These are phyloP conservation scores for Falco punctatus DNA, from an alignment of 2,113 vertebrate species.

Conservation along the genomic window DNA sequence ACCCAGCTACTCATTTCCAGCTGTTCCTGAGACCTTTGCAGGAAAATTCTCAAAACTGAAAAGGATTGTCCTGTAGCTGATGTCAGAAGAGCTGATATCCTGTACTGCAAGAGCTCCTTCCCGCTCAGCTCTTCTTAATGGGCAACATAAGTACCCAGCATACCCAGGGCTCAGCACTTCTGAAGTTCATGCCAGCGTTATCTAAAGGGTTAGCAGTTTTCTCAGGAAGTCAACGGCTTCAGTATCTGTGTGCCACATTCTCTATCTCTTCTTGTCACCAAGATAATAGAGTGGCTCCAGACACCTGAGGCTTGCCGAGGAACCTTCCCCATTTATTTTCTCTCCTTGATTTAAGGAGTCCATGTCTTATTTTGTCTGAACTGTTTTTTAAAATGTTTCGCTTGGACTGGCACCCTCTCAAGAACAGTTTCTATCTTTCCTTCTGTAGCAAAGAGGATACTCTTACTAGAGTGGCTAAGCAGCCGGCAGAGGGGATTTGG, in stretches of 20 bases:
- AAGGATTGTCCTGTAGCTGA: not conserved
- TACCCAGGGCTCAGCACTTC: not conserved
- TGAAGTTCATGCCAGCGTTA: not conserved
- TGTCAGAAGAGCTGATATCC: not conserved
- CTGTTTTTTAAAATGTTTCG: not conserved
- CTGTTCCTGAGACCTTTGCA: not conserved
- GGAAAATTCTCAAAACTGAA: not conserved
- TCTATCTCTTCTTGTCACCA: not conserved
- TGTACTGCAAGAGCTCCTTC: not conserved
- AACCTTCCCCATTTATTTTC: not conserved
- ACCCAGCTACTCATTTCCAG: not conserved
- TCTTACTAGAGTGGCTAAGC: not conserved
- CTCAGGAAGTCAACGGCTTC: not conserved
- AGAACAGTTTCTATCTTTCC: not conserved
- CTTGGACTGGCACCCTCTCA: not conserved
- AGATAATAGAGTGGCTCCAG: not conserved
- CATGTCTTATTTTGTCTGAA: not conserved
- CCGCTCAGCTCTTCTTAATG: not conserved
- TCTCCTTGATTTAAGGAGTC: not conserved
- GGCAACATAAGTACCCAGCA: not conserved
- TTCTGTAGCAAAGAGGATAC: not conserved
- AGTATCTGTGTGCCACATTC: not conserved
- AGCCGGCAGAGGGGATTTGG: not conserved
- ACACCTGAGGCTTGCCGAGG: not conserved
- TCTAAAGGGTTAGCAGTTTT: not conserved